Conservation (phyloP, 2,113 vertebrate genomes). For the human region GRCh38 chr7:39003501-39004000, state of each 20-base stretch:
- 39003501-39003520: no score
- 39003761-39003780: background rate
- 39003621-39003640: no score
- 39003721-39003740: no score
- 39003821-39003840: background rate
- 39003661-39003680: no score
- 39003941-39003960: background rate
- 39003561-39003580: no score
- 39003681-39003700: no score
- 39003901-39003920: background rate
- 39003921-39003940: background rate
- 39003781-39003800: background rate
- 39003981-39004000: background rate
- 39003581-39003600: no score
- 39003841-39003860: background rate
- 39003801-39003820: conserved; percentile 33
- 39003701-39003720: no score
- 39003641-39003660: no score
- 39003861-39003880: background rate
- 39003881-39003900: background rate
- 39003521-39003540: no score
- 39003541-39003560: no score
- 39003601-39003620: no score
- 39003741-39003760: background rate
- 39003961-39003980: background rate